A percentile compares a stretch with the other conserved stretches of the same genome.
These are phyloP conservation scores for Hydrocynus forskahlii DNA, from an alignment of 2,797 vertebrate genomes.

Conservation along the genomic window DNA sequence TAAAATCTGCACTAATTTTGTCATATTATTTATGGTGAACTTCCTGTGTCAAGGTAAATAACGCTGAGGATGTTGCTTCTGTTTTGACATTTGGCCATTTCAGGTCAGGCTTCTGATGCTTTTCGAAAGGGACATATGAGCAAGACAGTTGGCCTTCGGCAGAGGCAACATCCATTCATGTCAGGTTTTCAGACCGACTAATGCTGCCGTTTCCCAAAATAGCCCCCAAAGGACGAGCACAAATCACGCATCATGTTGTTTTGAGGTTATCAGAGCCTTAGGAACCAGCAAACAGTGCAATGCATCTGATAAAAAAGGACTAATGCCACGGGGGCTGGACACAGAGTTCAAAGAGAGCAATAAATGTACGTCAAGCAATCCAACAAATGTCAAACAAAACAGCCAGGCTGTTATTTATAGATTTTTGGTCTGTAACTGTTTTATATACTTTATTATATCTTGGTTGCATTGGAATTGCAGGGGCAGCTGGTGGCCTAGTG, in stretches of 20 bases:
- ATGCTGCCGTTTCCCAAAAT: slow-evolving; percentile 12
- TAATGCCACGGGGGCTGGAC: neutral
- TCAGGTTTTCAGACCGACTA: slow-evolving; percentile 11
- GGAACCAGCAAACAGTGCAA: neutral
- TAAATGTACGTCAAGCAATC: neutral
- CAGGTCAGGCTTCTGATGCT: neutral
- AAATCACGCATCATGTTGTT: slow-evolving; percentile 22
- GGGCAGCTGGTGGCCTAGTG: too few species aligned
- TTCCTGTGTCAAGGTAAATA: neutral
- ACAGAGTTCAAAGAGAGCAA: slow-evolving; percentile 18
- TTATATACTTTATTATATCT: too few species aligned
- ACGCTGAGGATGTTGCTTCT: neutral
- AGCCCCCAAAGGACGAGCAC: slow-evolving; percentile 24
- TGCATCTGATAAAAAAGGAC: neutral
- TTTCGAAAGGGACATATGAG: neutral
- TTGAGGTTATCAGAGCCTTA: slow-evolving; percentile 30
- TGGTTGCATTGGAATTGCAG: too few species aligned
- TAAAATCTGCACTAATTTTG: neutral
- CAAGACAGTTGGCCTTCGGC: neutral
- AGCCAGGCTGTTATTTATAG: neutral
- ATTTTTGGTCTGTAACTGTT: too few species aligned
- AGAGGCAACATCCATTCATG: slow-evolving; percentile 14
- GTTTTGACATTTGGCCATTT: neutral
- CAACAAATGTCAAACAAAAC: neutral
- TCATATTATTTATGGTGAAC: too few species aligned